Conservation (phyloP, 2,113 vertebrate species). For the Lonchura striata region DNA sequence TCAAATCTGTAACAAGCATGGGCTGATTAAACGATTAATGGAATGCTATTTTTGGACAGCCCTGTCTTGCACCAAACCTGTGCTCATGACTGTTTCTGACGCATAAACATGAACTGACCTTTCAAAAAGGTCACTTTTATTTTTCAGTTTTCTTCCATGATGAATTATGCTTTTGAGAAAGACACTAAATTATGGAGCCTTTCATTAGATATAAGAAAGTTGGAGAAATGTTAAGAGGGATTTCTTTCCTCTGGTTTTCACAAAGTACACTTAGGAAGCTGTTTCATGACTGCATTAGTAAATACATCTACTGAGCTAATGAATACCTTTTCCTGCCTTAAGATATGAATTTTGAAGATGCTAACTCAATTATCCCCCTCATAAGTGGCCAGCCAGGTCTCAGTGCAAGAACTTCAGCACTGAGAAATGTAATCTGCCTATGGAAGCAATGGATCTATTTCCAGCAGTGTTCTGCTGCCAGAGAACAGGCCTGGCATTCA, state of each 20-base stretch:
- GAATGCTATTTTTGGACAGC: slow-evolving; percentile 41
- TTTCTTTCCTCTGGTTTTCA: neutral
- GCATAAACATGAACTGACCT: slow-evolving; percentile 54
- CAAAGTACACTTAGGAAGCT: neutral
- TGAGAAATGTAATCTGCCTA: neutral
- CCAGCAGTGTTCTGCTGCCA: neutral
- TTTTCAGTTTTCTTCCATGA: slow-evolving; percentile 42
- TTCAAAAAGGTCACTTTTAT: slow-evolving; percentile 52
- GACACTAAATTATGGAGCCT: neutral
- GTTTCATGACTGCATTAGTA: neutral
- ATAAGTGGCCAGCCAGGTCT: neutral
- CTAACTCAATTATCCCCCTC: neutral
- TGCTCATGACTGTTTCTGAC: neutral
- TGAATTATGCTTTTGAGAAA: slow-evolving; percentile 52
- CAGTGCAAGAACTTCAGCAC: neutral
- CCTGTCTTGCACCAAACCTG: slow-evolving; percentile 10
- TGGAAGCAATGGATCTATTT: neutral
- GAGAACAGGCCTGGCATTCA: neutral
- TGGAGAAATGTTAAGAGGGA: neutral
- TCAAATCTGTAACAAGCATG: neutral
- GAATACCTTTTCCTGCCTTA: neutral
- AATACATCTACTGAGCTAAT: neutral
- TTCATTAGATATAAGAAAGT: neutral
- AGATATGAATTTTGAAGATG: neutral
- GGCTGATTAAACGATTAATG: slow-evolving; percentile 57